Conservation (phyloP, 2,888 invertebrate genomes). For the Parnassius smintheus region DNA sequence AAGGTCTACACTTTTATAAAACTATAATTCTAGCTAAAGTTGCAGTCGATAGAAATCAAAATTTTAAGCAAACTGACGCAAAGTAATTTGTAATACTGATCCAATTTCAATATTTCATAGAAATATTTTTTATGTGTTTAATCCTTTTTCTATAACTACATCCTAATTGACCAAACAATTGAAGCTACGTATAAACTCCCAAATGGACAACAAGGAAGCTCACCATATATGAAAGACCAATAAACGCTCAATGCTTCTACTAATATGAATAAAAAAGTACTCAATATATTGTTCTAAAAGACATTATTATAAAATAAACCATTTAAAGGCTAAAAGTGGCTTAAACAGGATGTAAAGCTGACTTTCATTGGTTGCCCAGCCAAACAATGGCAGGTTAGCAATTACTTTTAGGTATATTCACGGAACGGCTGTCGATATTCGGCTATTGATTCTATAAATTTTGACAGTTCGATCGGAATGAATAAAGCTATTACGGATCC, state of each 20-base stretch:
- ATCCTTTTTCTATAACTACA: too few relatives aligned
- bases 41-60: too few relatives aligned
- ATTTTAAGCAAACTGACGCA: too few relatives aligned
- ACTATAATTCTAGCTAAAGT: too few relatives aligned
- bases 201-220: constrained; percentile 6
- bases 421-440: constrained; percentile 27
- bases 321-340: constrained; percentile 50
- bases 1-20: too few relatives aligned
- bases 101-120: too few relatives aligned
- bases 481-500: constrained; percentile 20
- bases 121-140: too few relatives aligned
- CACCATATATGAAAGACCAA: constrained; percentile 8
- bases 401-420: constrained; percentile 25
- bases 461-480: constrained; percentile 41
- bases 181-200: not conserved
- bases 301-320: constrained; percentile 45
- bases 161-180: too few relatives aligned
- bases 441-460: constrained; percentile 40
- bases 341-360: constrained; percentile 43
- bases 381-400: constrained; percentile 30
- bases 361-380: constrained; percentile 40
- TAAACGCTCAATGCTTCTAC: not conserved
- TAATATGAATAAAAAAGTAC: constrained; percentile 14
- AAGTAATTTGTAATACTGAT: too few relatives aligned
- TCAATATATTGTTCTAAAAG: constrained; percentile 23